phyloP scores from a whole-genome alignment of 2,113 vertebrate genomes.

The Tichodroma muraria region DNA sequence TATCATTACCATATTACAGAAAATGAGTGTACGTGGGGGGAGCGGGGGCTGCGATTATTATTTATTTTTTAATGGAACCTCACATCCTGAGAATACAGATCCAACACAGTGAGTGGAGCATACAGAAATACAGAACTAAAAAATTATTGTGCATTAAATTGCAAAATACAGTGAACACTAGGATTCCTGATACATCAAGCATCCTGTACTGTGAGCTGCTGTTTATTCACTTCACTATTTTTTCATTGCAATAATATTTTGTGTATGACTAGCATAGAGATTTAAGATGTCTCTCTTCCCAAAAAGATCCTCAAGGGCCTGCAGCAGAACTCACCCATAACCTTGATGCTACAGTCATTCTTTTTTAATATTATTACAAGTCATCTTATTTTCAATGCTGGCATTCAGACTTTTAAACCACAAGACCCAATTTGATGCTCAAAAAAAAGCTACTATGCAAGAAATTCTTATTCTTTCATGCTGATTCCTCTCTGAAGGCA shows the following conservation, averaged over 20 bases:
- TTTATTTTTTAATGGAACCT: slow-evolving; percentile 74
- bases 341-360: not conserved
- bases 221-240: slow-evolving; percentile 37
- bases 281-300: slow-evolving; percentile 37
- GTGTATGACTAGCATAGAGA: slow-evolving; percentile 23
- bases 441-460: not conserved
- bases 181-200: slow-evolving; percentile 5
- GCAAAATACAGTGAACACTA: slow-evolving; percentile 44
- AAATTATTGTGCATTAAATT: slow-evolving; percentile 47
- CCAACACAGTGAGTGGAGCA: slow-evolving; percentile 28
- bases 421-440: not conserved
- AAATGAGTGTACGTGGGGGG: slow-evolving; percentile 64
- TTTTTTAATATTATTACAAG: slow-evolving; percentile 30
- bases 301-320: not conserved
- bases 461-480: not conserved
- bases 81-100: slow-evolving; percentile 71
- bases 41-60: slow-evolving; percentile 66
- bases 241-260: slow-evolving; percentile 22
- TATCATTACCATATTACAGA: slow-evolving; percentile 83
- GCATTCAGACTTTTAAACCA: slow-evolving; percentile 21
- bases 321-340: slow-evolving; percentile 32
- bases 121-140: slow-evolving; percentile 56
- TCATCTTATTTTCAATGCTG: slow-evolving; percentile 1
- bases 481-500: not conserved
- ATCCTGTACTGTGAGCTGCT: slow-evolving; percentile 10